Evolutionary conservation across 2,797 vertebrate genomes (phyloP).

Genomic region (Chaetodon trifasciatus): DNA sequence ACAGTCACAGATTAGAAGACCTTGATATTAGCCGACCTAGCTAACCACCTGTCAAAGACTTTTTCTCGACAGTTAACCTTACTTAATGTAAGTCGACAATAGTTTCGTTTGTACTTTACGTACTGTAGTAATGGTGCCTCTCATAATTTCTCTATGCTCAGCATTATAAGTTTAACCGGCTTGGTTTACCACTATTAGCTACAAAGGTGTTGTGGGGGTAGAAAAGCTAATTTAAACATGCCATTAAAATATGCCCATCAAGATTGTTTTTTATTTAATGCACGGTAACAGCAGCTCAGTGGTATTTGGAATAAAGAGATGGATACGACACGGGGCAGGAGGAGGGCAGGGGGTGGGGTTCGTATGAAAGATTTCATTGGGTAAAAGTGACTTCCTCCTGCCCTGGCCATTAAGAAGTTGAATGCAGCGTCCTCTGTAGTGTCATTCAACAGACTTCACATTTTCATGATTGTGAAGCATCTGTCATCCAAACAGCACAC

Average conservation of each 20-base stretch:
- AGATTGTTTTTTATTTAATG: accelerated
- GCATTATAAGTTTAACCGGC: too few relatives aligned
- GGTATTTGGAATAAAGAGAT: accelerated
- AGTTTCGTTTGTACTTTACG: accelerated
- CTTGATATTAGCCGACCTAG: slow-evolving; percentile 6
- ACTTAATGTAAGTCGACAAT: not conserved
- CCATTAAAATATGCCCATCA: not conserved
- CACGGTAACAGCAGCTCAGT: not conserved
- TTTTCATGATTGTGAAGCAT: not conserved
- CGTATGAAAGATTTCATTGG: slow-evolving; percentile 72
- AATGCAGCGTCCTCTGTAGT: not conserved
- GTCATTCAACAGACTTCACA: not conserved
- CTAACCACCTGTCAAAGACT: not conserved
- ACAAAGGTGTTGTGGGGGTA: accelerated
- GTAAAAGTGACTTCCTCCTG: slow-evolving; percentile 3
- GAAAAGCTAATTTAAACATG: not conserved
- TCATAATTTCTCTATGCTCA: accelerated
- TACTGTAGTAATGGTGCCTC: accelerated
- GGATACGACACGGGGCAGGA: not conserved
- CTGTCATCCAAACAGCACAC: not conserved
- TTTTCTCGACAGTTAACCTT: not conserved
- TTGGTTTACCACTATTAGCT: not conserved
- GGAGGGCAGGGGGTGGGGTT: slow-evolving; percentile 51
- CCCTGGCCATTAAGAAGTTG: not conserved
- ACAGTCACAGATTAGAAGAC: not conserved